A percentile compares a stretch with the other conserved stretches of the same genome.
These are phyloP conservation scores for Meteorus cinctellus DNA, from an alignment of 2,888 invertebrate genomes.

Conservation along the genomic window DNA sequence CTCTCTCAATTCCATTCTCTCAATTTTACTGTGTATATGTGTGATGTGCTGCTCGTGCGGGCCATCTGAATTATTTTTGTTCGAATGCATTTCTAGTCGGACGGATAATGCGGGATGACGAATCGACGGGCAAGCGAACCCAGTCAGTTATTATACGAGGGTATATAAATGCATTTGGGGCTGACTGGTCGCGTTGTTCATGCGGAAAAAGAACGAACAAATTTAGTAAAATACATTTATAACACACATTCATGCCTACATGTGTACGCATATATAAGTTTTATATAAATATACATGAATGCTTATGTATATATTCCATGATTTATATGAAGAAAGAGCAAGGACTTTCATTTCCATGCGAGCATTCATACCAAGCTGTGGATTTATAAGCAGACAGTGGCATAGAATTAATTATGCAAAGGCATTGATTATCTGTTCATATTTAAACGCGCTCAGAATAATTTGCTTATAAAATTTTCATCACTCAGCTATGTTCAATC, in stretches of 20 bases:
- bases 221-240: conserved; percentile 12
- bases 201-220: conserved; percentile 5
- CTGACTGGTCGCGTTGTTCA: neutral
- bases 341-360: conserved; percentile 8
- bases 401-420: conserved; percentile 41
- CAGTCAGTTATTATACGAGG: neutral
- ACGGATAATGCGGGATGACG: conserved; percentile 46
- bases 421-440: conserved; percentile 42
- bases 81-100: conserved; percentile 41
- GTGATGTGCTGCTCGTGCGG: conserved; percentile 29
- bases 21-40: neutral
- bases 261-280: conserved; percentile 10
- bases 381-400: conserved; percentile 12
- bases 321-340: neutral
- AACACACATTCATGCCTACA: neutral
- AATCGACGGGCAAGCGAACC: conserved; percentile 32
- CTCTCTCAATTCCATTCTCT: neutral
- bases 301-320: neutral
- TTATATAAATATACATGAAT: neutral
- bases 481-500: neutral
- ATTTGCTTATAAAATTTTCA: neutral
- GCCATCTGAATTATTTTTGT: conserved; percentile 43
- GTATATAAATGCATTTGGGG: conserved; percentile 4
- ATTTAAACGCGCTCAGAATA: conserved; percentile 37
- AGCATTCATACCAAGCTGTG: neutral